Evolutionary conservation across 2,888 invertebrate genomes (phyloP).

Genomic region (Limnephilus auricula): DNA sequence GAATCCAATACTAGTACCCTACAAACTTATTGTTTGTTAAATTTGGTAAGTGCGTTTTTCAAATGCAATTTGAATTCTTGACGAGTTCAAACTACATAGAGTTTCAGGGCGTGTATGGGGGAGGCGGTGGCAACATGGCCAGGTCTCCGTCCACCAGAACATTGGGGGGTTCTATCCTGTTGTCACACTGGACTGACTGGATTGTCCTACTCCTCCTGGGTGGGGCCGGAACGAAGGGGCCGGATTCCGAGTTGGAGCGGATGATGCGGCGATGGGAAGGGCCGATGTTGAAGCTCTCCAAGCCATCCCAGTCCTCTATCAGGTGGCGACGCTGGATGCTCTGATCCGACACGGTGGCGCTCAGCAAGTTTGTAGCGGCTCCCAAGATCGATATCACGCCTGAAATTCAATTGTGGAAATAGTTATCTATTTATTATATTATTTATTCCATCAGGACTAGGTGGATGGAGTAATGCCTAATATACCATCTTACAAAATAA

Average conservation of each 20-base stretch:
- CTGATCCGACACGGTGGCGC: constrained; percentile 75
- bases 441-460: not conserved
- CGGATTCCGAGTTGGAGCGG: constrained; percentile 71
- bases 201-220: constrained; percentile 67
- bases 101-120: constrained; percentile 76
- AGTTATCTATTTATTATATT: not conserved
- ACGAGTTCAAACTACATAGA: not conserved
- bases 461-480: too few relatives aligned
- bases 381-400: constrained; percentile 83
- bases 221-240: constrained; percentile 74
- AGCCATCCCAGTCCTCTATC: constrained; percentile 80
- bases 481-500: too few relatives aligned
- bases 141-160: constrained; percentile 69
- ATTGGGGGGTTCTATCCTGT: not conserved
- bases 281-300: constrained; percentile 79
- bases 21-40: constrained; percentile 2
- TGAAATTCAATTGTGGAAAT: constrained; percentile 69
- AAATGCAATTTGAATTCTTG: constrained; percentile 18
- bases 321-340: constrained; percentile 77
- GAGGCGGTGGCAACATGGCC: constrained; percentile 76
- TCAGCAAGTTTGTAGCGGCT: constrained; percentile 83
- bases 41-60: constrained; percentile 31
- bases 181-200: constrained; percentile 19
- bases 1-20: not conserved
- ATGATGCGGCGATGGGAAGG: constrained; percentile 76